Evolutionary conservation across 1,140 invertebrate species (phyloP), one percentile per base, ranked within the genome.

Genomic region (Macrotrachela quadricornifera): DNA sequence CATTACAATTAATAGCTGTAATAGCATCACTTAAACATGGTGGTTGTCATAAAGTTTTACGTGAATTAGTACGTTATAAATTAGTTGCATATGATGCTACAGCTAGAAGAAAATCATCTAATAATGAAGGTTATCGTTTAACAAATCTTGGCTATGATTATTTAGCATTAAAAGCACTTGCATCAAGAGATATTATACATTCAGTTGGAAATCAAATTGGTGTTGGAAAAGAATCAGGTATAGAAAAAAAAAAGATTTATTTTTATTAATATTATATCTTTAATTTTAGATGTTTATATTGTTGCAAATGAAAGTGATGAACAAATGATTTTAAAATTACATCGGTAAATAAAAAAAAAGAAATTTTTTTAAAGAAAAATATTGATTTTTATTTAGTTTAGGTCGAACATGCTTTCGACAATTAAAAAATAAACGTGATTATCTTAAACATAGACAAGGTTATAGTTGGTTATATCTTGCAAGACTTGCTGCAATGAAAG

Each of bases 181-280:
- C 80, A 0, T 76, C 80, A 53, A 76, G 85, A 49, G 79, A 78
- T 58, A 74, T 80, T 6, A 74, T 99, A 13, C 71, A 74, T 45
- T 85, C 81, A 13, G 85, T 99, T 73, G 94, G 94, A 11, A 94
- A 87, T 71, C 90, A 97, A 72, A 96, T 99, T 64, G 94, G 92
- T 41, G 83, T 94, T 46, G 94, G 91, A 21, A 97, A 97, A 72
- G 91, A 96, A 69, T 95, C 77, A 36, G 75, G 74, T 69, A 65
- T 63, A n/a, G 47, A 45, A 40, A 10, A 40, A 40, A 10, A 10
- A 40, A 10, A 15, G 55, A 16, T 46, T 56, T 15, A 15, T n/a
- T 39, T 2, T 46, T 39, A 15, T 39, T 21, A 44, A 17, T 46
- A 10, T 36, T 15, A 10, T 45, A 17, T 15, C 8, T 51, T 45